Conservation (phyloP, 2,888 invertebrate genomes). For the Ectobius pallidus region DNA sequence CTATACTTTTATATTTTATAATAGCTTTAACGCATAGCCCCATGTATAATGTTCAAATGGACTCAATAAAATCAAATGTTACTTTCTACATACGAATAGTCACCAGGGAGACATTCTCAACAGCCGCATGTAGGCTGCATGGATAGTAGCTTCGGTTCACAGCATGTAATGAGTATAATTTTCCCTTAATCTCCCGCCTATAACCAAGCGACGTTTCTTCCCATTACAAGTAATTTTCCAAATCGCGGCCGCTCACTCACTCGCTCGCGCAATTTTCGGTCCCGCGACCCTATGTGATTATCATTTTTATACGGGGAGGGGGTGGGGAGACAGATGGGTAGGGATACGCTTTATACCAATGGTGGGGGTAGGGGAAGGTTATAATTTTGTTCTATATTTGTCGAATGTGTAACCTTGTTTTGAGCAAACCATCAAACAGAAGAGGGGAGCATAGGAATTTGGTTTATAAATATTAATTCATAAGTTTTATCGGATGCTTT, state of each 20-base stretch:
- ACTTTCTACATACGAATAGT: too few relatives aligned
- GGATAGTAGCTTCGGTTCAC: slow-evolving; percentile 27
- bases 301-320: slow-evolving; percentile 32
- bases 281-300: slow-evolving; percentile 28
- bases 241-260: too few relatives aligned
- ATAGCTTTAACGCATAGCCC: too few relatives aligned
- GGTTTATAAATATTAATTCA: background rate
- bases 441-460: background rate
- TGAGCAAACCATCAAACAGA: background rate
- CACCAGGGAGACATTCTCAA: too few relatives aligned
- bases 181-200: slow-evolving; percentile 35
- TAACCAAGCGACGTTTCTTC: slow-evolving; percentile 35
- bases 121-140: background rate
- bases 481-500: background rate
- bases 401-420: slow-evolving; percentile 6
- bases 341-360: background rate
- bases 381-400: slow-evolving; percentile 10
- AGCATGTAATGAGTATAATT: slow-evolving; percentile 39
- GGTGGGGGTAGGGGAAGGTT: slow-evolving; percentile 4
- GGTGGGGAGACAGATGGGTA: background rate
- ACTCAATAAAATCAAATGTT: too few relatives aligned
- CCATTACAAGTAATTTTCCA: slow-evolving; percentile 40
- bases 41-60: too few relatives aligned
- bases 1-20: too few relatives aligned
- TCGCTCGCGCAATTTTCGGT: slow-evolving; percentile 40